These are phyloP conservation scores for Oopsacas minuta DNA, from an alignment of 37 sponge, comb jelly and placozoan species.

Conservation along the genomic window DNA sequence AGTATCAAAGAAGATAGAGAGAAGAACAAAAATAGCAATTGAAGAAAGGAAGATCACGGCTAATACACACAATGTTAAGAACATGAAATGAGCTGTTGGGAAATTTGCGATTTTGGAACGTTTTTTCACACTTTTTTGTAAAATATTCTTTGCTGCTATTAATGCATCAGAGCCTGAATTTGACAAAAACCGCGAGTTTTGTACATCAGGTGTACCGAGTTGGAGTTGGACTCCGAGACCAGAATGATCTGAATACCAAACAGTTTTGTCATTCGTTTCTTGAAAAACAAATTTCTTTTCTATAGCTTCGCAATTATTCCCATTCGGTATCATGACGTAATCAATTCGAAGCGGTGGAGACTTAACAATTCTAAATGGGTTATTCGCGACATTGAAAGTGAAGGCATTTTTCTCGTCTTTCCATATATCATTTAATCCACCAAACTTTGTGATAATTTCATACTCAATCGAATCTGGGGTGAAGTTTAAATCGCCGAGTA, in stretches of 20 bases:
- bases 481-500: background rate
- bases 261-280: background rate
- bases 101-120: background rate
- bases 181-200: too few relatives aligned
- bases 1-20: background rate
- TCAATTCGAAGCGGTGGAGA: background rate
- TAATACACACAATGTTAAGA: background rate
- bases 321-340: background rate
- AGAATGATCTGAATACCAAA: constrained; percentile 12
- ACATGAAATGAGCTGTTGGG: background rate
- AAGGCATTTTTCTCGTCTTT: background rate
- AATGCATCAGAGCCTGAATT: background rate
- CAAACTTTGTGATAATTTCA: background rate
- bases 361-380: background rate
- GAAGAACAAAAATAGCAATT: background rate
- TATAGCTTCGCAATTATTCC: background rate
- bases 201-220: background rate
- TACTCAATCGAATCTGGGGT: background rate
- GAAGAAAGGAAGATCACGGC: background rate
- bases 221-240: background rate
- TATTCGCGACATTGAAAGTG: background rate
- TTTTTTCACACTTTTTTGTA: background rate
- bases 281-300: background rate
- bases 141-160: background rate
- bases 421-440: background rate